Percentiles rank a stretch among this genome's conserved stretches.
Evolutionary conservation across 2,797 vertebrate species (phyloP).

Genomic region (Brotula barbata): DNA sequence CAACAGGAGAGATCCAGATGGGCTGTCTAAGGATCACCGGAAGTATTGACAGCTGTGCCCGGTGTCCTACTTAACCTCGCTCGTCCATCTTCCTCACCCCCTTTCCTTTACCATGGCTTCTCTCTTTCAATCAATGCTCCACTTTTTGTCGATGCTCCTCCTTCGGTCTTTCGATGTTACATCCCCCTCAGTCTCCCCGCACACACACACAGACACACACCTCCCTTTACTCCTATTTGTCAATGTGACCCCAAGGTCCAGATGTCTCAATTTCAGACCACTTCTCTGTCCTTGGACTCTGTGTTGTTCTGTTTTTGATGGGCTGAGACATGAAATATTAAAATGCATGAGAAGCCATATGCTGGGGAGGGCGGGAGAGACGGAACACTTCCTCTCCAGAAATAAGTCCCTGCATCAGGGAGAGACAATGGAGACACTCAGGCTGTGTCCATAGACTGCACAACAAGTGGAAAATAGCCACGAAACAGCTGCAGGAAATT

Average conservation of each 20-base stretch:
- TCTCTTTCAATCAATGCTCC: conserved; percentile 56
- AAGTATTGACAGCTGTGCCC: conserved; percentile 64
- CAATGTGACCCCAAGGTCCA: conserved; percentile 54
- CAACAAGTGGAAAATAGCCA: conserved; percentile 31
- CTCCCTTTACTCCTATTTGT: conserved; percentile 25
- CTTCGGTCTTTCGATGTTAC: conserved; percentile 28
- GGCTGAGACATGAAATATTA: conserved; percentile 61
- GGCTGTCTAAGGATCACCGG: conserved; percentile 50
- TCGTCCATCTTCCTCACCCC: conserved; percentile 59
- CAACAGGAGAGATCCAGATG: conserved; percentile 43
- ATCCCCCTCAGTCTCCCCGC: conserved; percentile 24
- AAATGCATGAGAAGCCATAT: conserved; percentile 72
- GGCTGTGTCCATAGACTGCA: conserved; percentile 21
- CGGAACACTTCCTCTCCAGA: conserved; percentile 55
- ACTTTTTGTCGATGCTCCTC: conserved; percentile 29
- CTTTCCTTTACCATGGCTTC: conserved; percentile 33
- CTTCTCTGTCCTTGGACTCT: conserved; percentile 60
- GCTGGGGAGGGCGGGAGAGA: conserved; percentile 33
- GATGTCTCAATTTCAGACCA: conserved; percentile 64
- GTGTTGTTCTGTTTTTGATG: conserved; percentile 56
- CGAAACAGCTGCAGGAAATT: conserved; percentile 55
- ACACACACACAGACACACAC: background rate
- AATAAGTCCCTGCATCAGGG: conserved; percentile 58
- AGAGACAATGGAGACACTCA: conserved; percentile 59
- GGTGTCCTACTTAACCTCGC: conserved; percentile 61